Percentiles rank a stretch among this genome's conserved stretches.
Conservation (phyloP, 37 sponge, comb jelly and placozoan species). For the Geodia barretti region DNA sequence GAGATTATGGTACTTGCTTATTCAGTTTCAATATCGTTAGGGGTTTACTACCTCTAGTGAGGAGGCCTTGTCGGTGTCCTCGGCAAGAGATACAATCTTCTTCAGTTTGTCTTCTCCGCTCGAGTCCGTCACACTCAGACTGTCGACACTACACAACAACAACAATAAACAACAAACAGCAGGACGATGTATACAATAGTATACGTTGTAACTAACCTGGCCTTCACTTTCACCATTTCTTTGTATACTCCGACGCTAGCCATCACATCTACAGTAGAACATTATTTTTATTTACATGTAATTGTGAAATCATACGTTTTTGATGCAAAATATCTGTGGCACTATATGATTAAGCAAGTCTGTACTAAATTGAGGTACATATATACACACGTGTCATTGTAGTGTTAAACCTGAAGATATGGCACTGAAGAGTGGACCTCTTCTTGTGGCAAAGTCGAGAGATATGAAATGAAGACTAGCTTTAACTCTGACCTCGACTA, state of each 20-base stretch:
- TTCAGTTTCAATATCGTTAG: too few species aligned
- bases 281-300: too few species aligned
- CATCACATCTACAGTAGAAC: too few species aligned
- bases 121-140: conserved; percentile 36
- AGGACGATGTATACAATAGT: neutral
- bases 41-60: neutral
- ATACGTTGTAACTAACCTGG: neutral
- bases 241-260: neutral
- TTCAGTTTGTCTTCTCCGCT: neutral
- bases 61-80: conserved; percentile 31
- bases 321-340: too few species aligned
- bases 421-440: conserved; percentile 34
- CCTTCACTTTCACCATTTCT: neutral
- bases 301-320: too few species aligned
- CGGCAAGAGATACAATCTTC: conserved; percentile 42
- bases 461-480: conserved; percentile 5
- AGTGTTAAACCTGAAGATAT: conserved; percentile 10
- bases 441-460: conserved; percentile 12
- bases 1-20: too few species aligned
- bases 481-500: conserved; percentile 16
- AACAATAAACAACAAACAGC: neutral
- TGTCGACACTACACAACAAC: conserved; percentile 16
- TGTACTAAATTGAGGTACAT: too few species aligned
- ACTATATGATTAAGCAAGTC: too few species aligned
- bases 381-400: neutral